Percentiles rank a stretch among this genome's conserved stretches.
Conservation (phyloP, 2,888 invertebrate species). For the Cheilosia scutellata region DNA sequence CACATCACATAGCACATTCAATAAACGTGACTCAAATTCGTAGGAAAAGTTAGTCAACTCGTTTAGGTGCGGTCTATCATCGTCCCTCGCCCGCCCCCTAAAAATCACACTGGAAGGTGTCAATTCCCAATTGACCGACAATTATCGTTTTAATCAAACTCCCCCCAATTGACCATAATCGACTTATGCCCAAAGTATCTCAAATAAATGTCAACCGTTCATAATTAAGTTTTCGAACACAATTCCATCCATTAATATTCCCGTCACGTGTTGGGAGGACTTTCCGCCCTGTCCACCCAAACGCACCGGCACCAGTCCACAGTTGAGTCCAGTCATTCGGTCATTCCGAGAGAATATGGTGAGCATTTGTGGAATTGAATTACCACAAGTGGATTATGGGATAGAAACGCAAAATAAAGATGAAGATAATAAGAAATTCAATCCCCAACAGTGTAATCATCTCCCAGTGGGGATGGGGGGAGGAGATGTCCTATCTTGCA, state of each 20-base stretch:
- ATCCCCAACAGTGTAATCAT: background rate
- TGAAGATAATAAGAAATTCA: constrained; percentile 10
- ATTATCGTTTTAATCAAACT: constrained; percentile 63
- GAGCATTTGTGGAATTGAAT: constrained; percentile 45
- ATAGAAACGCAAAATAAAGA: constrained; percentile 1
- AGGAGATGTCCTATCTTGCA: background rate
- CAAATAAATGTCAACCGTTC: constrained; percentile 64
- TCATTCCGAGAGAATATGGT: constrained; percentile 16
- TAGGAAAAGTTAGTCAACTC: constrained; percentile 3
- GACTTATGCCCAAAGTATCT: constrained; percentile 50
- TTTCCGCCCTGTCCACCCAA: background rate
- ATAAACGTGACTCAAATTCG: background rate
- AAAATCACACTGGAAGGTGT: constrained; percentile 1
- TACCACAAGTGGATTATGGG: constrained; percentile 36
- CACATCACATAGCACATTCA: constrained; percentile 10
- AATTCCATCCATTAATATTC: constrained; percentile 55
- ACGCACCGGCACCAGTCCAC: background rate
- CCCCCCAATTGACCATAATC: constrained; percentile 57
- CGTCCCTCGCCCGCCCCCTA: background rate
- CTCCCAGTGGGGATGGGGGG: too few species aligned
- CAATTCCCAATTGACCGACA: constrained; percentile 52
- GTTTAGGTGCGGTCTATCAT: background rate
- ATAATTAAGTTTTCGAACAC: constrained; percentile 56
- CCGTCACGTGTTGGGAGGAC: constrained; percentile 38
- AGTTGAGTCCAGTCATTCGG: background rate